Conservation (phyloP, 2,797 vertebrate species). For the Tangara arthus region DNA sequence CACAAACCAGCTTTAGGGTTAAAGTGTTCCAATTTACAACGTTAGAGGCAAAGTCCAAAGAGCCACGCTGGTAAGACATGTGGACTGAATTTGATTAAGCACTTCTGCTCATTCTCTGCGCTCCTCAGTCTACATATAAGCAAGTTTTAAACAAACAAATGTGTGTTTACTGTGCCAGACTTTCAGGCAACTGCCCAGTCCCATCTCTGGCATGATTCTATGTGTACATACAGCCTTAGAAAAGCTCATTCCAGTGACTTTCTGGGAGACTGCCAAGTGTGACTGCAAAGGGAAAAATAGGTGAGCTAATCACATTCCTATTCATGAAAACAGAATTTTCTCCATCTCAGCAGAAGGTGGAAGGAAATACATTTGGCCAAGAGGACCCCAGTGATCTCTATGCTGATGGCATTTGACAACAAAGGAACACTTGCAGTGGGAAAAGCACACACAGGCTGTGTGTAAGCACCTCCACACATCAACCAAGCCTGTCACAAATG, state of each 20-base stretch:
- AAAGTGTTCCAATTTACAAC: not conserved
- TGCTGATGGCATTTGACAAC: not conserved
- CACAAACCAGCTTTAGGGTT: not conserved
- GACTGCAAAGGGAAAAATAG: constrained; percentile 43
- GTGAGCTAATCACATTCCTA: constrained; percentile 64
- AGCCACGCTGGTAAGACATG: not conserved
- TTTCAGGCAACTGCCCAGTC: not conserved
- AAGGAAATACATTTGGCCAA: constrained; percentile 32
- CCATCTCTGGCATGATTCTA: not conserved
- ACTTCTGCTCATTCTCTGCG: not conserved
- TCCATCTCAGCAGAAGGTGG: constrained; percentile 52
- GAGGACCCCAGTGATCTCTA: not conserved
- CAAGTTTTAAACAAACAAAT: constrained; percentile 21
- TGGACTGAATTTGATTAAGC: not conserved
- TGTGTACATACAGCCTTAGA: not conserved
- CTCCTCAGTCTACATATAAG: not conserved
- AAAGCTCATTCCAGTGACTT: constrained; percentile 44
- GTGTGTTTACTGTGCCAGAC: not conserved
- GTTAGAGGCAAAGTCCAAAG: constrained; percentile 10
- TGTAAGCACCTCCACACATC: not conserved
- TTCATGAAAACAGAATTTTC: constrained; percentile 61
- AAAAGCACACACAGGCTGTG: not conserved
- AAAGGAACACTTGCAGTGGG: not conserved
- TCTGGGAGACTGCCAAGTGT: constrained; percentile 25
- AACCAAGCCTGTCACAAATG: not conserved